These are phyloP conservation scores for Sparidentex hasta DNA, from an alignment of 2,797 vertebrate species.

Conservation along the genomic window DNA sequence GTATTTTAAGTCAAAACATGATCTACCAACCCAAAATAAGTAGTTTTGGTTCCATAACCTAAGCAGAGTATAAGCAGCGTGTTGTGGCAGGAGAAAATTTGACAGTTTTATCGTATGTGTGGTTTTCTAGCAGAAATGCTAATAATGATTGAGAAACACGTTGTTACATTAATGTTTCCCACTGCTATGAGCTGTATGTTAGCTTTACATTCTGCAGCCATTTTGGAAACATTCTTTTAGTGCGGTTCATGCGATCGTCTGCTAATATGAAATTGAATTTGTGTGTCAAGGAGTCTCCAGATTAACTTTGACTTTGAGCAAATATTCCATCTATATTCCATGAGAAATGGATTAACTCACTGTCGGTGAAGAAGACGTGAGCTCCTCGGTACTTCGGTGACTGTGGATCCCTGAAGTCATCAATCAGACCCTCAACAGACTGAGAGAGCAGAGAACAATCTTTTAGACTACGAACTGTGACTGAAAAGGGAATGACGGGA, in stretches of 20 bases:
- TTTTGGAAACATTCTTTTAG: not conserved
- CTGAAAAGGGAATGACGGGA: not conserved
- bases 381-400: constrained; percentile 92
- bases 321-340: not conserved
- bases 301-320: not conserved
- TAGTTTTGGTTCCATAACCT: too few relatives aligned
- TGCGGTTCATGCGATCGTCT: not conserved
- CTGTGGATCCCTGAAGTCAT: constrained; percentile 95
- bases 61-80: too few relatives aligned
- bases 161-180: not conserved
- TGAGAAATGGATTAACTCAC: constrained; percentile 85
- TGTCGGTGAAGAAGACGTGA: constrained; percentile 98
- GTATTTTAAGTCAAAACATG: too few relatives aligned
- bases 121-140: not conserved
- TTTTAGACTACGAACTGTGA: not conserved
- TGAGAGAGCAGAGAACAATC: constrained; percentile 71
- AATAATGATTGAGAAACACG: not conserved
- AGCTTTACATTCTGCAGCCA: not conserved
- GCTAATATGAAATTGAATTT: not conserved
- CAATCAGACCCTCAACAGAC: constrained; percentile 95
- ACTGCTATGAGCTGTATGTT: not conserved
- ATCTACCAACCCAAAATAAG: too few relatives aligned
- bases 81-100: too few relatives aligned
- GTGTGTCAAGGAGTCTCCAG: not conserved
- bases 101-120: too few relatives aligned